Evolutionary conservation across 2,113 vertebrate species (phyloP), one percentile per base, ranked within the genome.

Genomic region (Gallinago media): DNA sequence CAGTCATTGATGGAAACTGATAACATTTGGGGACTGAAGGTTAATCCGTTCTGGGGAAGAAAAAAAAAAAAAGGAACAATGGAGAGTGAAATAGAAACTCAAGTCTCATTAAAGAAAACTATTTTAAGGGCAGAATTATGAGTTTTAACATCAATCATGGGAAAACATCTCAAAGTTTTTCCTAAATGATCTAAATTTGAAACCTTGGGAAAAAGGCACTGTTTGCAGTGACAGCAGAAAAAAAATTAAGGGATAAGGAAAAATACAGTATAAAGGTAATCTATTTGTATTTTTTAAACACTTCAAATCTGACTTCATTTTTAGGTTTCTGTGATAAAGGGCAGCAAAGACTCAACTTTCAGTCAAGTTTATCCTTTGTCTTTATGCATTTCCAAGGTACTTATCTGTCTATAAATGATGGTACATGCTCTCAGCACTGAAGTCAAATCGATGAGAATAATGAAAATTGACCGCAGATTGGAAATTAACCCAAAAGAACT

Each of bases 1-100:
- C 81, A 71, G 81, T 52, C 85, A 67, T 91, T 92, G 94, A 97
- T 94, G 96, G 91, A 88, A 95, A 93, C 47, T 94, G 91, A 97
- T 96, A 93, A 95, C 86, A 46, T 91, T 94, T 95, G 85, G 17
- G 61, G 72, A 75, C 54, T 74, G 88, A 96, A 95, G 94, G 62
- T 67, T 92, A 87, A 88, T 56, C 83, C 2, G 12, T 61, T 94
- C 52, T 67, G 16, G 55, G 29, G 34, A 5, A 62, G 34, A 84
- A 67, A 80, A 36, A 42, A 77, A 42, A 68, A 47, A 93, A 46
- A 59, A 10, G 36, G 59, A 97, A 93, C 92, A 97, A 97, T 95
- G 40, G 83, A 87, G 87, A 89, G 85, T 96, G 85, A 94, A 96
- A 89, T 89, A 96, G 47, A 97, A 96, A 97, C 66, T 80, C 85